These are phyloP conservation scores for Hystrix cristata DNA, from an alignment of 2,113 vertebrate genomes.

Conservation along the genomic window DNA sequence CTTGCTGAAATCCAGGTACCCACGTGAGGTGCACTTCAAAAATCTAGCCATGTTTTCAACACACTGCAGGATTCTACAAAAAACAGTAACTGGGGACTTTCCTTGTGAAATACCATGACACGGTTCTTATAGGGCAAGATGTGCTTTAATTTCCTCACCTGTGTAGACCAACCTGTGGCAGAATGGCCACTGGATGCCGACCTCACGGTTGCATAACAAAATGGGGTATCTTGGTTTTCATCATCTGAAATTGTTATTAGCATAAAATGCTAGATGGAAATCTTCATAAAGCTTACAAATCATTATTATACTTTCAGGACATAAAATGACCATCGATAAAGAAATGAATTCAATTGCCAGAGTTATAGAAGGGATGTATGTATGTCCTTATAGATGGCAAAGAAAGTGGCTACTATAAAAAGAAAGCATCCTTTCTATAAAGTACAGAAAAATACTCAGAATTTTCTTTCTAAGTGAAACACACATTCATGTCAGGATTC, in stretches of 20 bases:
- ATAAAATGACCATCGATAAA: neutral
- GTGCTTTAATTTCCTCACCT: neutral
- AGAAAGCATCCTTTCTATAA: neutral
- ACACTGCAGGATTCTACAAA: neutral
- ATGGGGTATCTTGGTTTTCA: neutral
- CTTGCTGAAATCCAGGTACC: neutral
- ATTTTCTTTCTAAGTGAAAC: neutral
- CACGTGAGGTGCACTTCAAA: neutral
- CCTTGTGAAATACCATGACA: neutral
- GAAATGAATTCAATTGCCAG: neutral
- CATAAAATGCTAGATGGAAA: neutral
- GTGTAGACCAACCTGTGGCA: too few relatives aligned
- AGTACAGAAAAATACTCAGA: neutral
- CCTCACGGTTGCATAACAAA: neutral
- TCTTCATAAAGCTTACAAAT: neutral
- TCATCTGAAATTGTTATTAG: neutral
- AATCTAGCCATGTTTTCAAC: neutral
- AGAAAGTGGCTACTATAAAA: neutral
- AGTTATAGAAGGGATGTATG: neutral
- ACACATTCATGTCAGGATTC: neutral
- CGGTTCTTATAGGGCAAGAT: neutral
- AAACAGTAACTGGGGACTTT: neutral
- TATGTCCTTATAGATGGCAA: neutral
- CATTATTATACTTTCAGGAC: neutral
- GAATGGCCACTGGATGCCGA: neutral